Evolutionary conservation across 1,140 invertebrate species (phyloP).

Genomic region (Bombus vancouverensis): DNA sequence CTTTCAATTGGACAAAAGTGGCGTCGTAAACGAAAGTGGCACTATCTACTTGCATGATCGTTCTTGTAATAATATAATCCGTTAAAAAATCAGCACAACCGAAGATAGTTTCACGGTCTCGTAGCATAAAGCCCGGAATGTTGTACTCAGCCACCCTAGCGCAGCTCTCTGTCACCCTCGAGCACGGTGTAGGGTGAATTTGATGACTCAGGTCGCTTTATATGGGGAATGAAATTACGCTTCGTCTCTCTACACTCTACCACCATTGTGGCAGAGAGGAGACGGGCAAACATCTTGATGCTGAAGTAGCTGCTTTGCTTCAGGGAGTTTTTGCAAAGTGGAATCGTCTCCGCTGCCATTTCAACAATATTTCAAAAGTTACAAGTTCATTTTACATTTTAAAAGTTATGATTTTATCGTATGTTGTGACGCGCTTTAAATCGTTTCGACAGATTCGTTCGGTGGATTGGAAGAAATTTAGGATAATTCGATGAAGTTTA

Average conservation of each 20-base stretch:
- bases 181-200: conserved; percentile 38
- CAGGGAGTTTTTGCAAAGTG: not conserved
- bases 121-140: not conserved
- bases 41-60: not conserved
- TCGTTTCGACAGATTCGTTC: not conserved
- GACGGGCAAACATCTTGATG: conserved; percentile 39
- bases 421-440: not conserved
- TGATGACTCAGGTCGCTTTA: conserved; percentile 62
- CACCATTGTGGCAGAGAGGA: not conserved
- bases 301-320: conserved; percentile 8
- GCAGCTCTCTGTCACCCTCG: not conserved
- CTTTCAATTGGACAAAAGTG: not conserved
- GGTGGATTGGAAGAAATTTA: not conserved
- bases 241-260: not conserved
- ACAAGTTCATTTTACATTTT: too few relatives aligned
- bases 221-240: conserved; percentile 51
- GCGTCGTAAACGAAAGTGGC: not conserved
- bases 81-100: not conserved
- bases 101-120: not conserved
- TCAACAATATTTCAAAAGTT: not conserved
- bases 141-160: conserved; percentile 32
- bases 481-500: not conserved
- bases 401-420: too few relatives aligned
- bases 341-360: not conserved
- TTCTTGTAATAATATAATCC: not conserved